Conservation (phyloP, 64 coral and sea anemone genomes). For the Trachythela sp. region DNA sequence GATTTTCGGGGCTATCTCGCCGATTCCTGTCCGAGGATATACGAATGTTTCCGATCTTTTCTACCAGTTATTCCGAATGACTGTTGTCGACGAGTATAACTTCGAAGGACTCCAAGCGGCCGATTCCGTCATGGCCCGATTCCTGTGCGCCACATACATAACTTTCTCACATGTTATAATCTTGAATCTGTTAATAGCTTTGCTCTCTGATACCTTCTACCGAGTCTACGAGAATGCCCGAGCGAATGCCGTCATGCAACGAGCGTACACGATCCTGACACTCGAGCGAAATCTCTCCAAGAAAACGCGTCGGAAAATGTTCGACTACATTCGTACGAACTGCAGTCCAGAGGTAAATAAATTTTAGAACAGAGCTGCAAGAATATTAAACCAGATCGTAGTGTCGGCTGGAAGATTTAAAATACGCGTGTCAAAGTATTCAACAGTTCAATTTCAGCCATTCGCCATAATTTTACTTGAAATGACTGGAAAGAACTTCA, state of each 20-base stretch:
- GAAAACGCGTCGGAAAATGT: not conserved
- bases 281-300: not conserved
- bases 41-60: slow-evolving; percentile 7
- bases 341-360: slow-evolving; percentile 20
- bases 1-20: not conserved
- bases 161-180: slow-evolving; percentile 12
- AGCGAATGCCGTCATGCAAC: slow-evolving; percentile 15
- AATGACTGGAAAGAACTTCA: too few relatives aligned
- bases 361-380: too few relatives aligned
- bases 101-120: not conserved
- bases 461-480: too few relatives aligned
- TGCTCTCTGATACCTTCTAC: not conserved
- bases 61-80: slow-evolving; percentile 14
- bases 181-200: not conserved
- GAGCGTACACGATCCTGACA: slow-evolving; percentile 14
- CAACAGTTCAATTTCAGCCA: too few relatives aligned
- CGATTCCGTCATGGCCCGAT: not conserved
- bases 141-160: not conserved
- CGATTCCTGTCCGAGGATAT: not conserved
- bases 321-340: not conserved
- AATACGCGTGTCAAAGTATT: too few relatives aligned
- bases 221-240: slow-evolving; percentile 19
- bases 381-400: not conserved
- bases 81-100: not conserved
- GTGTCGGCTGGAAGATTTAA: not conserved